Base-by-base conservation (phyloP, 2,113 vertebrate genomes). In the Nicator chloris region DNA sequence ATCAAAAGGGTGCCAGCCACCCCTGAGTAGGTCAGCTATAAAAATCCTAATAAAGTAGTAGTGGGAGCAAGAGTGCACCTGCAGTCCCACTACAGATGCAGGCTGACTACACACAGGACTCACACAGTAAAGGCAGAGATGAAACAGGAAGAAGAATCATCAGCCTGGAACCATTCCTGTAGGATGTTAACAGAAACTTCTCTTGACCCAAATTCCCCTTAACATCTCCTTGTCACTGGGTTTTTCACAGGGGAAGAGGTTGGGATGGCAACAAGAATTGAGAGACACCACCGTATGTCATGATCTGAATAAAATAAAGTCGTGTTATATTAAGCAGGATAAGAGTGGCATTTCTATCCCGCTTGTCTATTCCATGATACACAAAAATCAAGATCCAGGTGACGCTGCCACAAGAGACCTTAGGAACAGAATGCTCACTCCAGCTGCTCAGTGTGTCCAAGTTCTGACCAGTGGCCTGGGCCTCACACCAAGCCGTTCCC, bases 321-420 rank as follows among this genome's bases (percentile, higher is more conserved):
- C 0, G 0, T 19, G 15, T 44, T 53, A n/a, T 44, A 37, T 51
- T 49, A 57, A 51, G 22, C 19, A 57, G 11, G 37, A 50, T 0
- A 4, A 49, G n/a, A 26, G 72, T 1, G 1, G 19, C 19, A 24
- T 53, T 90, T 83, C 66, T 76, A 21, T 68, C 70, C 60, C 57
- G 24, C 13, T 64, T 28, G 20, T 60, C 75, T 63, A 3, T n/a
- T 51, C 60, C 35, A 17, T 17, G 61, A 37, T 6, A 33, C 8
- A 19, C 21, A 68, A 31, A 82, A 50, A 51, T 37, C 39, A 64
- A 88, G 31, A 45, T 18, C 30, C 49, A 64, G n/a, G 19, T 49
- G 53, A 82, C 15, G 21, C 18, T 49, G 40, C 19, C 44, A 56
- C 27, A 33, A 50, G 51, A 63, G 35, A 79, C 15, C 4, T n/a